Percentiles rank a stretch among this genome's conserved stretches.
Conservation (phyloP, 2,113 vertebrate species). For the Dolichallabes microphthalmus region DNA sequence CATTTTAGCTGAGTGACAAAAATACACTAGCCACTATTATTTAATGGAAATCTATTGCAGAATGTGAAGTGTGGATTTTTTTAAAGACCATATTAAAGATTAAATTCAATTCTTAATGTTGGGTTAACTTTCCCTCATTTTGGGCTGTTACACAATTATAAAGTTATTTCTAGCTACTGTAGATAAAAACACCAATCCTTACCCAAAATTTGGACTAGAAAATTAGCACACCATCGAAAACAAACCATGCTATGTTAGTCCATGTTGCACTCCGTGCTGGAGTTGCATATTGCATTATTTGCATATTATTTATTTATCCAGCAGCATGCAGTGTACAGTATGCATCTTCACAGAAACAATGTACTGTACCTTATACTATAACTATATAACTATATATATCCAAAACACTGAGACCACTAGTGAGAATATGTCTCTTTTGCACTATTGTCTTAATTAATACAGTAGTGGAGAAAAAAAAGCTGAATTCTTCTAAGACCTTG, state of each 20-base stretch:
- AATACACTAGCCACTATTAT: neutral
- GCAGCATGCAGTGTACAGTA: neutral
- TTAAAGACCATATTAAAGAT: neutral
- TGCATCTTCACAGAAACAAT: too few species aligned
- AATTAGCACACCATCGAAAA: neutral
- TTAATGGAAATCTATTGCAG: neutral
- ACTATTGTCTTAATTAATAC: neutral
- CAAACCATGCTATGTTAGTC: neutral
- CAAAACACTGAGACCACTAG: neutral
- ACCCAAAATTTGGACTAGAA: neutral
- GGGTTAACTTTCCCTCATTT: neutral
- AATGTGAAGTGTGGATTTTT: neutral
- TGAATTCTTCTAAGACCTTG: neutral
- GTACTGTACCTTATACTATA: too few species aligned
- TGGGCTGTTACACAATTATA: neutral
- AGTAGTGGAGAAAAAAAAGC: neutral
- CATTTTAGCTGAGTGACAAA: neutral
- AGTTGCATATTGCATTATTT: neutral
- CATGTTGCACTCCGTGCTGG: neutral
- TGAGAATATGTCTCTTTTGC: neutral
- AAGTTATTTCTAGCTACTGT: neutral
- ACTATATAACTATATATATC: neutral
- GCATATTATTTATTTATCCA: too few species aligned
- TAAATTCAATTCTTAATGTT: neutral
- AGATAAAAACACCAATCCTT: neutral